Percentiles rank a stretch among this genome's conserved stretches.
These are phyloP conservation scores for Psittacula derbiana DNA, from an alignment of 2,797 vertebrate genomes.

Conservation along the genomic window DNA sequence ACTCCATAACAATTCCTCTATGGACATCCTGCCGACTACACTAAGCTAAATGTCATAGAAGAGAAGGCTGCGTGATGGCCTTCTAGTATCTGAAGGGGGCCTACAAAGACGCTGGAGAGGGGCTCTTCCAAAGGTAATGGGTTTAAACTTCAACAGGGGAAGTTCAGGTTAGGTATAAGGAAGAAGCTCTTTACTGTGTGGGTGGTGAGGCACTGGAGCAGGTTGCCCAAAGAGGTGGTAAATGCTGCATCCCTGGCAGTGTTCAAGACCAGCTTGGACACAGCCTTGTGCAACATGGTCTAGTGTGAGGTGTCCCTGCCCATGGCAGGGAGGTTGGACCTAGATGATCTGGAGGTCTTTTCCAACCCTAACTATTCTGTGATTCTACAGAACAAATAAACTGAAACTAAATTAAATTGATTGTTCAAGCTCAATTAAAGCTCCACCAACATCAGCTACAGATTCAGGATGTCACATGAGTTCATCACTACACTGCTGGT, in stretches of 20 bases:
- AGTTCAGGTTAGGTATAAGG: neutral
- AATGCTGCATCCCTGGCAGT: neutral
- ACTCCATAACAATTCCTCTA: neutral
- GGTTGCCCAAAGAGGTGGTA: neutral
- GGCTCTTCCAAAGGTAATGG: neutral
- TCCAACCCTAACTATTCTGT: neutral
- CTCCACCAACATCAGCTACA: neutral
- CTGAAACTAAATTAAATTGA: neutral
- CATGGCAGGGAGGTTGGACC: neutral
- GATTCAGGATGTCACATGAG: neutral
- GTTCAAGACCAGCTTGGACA: neutral
- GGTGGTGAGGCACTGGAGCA: neutral
- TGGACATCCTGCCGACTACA: neutral
- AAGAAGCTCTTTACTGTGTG: neutral
- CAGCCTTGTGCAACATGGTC: neutral
- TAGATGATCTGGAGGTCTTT: neutral
- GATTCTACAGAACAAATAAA: neutral
- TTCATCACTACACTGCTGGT: neutral
- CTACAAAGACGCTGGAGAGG: neutral
- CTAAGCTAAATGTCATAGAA: neutral
- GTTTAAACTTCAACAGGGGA: neutral
- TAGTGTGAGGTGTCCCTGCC: neutral
- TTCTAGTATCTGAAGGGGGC: neutral
- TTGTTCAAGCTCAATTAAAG: neutral
- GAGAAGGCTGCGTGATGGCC: neutral